Evolutionary conservation across 1,140 invertebrate species (phyloP).

Genomic region (Bursaphelenchus mucronatus): DNA sequence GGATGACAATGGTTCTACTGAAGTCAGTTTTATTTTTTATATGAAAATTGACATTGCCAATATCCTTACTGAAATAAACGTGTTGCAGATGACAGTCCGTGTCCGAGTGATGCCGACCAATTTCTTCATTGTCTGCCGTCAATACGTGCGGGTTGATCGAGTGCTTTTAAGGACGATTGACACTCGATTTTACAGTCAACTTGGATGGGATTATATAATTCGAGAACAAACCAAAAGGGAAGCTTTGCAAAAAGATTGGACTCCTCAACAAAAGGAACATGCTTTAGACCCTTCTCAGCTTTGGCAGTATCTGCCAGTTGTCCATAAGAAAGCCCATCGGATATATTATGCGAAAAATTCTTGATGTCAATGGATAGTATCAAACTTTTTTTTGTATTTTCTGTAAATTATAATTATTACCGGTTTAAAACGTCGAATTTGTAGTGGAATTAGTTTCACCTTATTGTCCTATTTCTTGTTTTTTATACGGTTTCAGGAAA

Average conservation of each 20-base stretch:
- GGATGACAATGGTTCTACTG: constrained; percentile 81
- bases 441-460: no score
- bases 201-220: constrained; percentile 39
- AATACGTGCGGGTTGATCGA: constrained; percentile 87
- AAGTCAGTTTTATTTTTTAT: constrained; percentile 26
- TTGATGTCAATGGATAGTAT: no score
- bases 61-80: neutral
- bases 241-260: constrained; percentile 5
- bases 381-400: no score
- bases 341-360: no score
- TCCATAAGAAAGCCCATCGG: no score
- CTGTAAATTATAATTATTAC: no score
- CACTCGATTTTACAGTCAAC: constrained; percentile 81
- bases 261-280: no score
- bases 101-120: constrained; percentile 89
- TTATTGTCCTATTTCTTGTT: no score
- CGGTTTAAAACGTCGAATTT: no score
- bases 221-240: constrained; percentile 53
- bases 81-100: constrained; percentile 59
- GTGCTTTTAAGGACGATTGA: constrained; percentile 83
- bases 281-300: no score
- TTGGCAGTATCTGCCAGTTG: no score
- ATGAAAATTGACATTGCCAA: neutral
- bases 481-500: no score
- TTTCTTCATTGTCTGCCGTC: constrained; percentile 83